A percentile compares a stretch with the other conserved stretches of the same genome.
Conservation (phyloP, 2,888 invertebrate species). For the Aricia artaxerxes region DNA sequence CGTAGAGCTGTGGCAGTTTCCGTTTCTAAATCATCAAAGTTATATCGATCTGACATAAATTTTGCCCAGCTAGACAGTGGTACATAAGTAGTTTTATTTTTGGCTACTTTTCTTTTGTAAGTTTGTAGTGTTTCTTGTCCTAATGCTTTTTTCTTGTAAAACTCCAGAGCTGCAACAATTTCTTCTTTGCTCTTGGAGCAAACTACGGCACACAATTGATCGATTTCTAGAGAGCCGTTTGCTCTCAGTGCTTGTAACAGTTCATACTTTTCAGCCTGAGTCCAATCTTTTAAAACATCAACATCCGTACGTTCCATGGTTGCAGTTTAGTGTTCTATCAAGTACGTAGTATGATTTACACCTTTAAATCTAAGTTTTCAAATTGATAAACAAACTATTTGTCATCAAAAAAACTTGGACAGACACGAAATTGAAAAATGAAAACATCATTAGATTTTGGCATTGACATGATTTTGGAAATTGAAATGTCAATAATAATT, state of each 20-base stretch:
- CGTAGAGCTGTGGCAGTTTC: conserved; percentile 60
- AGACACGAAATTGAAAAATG: too few relatives aligned
- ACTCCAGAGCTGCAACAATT: conserved; percentile 51
- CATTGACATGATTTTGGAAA: too few relatives aligned
- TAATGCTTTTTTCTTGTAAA: conserved; percentile 51
- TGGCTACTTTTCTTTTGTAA: conserved; percentile 38
- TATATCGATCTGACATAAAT: conserved; percentile 53
- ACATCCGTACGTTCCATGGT: conserved; percentile 17
- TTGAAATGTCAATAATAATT: too few relatives aligned
- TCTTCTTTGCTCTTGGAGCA: conserved; percentile 52
- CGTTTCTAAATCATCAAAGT: conserved; percentile 55
- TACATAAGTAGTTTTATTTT: conserved; percentile 44
- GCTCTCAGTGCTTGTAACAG: conserved; percentile 54
- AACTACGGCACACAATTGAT: conserved; percentile 48
- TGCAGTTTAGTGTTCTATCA: conserved; percentile 1
- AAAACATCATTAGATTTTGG: too few relatives aligned
- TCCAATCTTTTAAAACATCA: conserved; percentile 52
- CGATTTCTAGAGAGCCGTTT: conserved; percentile 48
- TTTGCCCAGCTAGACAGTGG: conserved; percentile 63
- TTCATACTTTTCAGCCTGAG: conserved; percentile 57
- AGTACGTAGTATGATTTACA: background rate
- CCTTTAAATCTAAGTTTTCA: background rate
- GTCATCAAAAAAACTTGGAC: too few relatives aligned
- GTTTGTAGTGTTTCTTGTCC: conserved; percentile 37
- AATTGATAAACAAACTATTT: too few relatives aligned